Percentiles rank a stretch among this genome's conserved stretches.
phyloP scores from a whole-genome alignment of 1,140 invertebrate species.

The Cherax quadricarinatus region DNA sequence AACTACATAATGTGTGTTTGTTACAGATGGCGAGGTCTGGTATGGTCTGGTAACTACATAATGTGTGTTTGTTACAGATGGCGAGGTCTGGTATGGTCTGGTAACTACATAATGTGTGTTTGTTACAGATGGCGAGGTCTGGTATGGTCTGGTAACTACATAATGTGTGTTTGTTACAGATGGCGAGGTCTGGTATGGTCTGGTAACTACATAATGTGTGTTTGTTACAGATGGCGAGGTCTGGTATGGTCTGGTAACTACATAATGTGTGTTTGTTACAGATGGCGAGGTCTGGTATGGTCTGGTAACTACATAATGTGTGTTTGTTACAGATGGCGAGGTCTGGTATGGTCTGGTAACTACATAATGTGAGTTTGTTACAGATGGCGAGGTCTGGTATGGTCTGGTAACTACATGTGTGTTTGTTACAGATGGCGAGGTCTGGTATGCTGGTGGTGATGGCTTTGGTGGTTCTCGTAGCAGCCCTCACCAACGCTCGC shows the following conservation, averaged over 20 bases:
- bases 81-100: not conserved
- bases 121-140: too few species aligned
- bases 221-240: too few species aligned
- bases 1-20: not conserved
- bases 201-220: not conserved
- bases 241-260: too few species aligned
- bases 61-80: constrained; percentile 21
- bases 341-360: too few species aligned
- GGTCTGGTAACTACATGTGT: not conserved
- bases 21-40: constrained; percentile 29
- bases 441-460: constrained; percentile 18
- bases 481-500: constrained; percentile 27
- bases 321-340: too few species aligned
- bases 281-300: constrained; percentile 26
- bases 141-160: too few species aligned
- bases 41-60: not conserved
- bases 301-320: not conserved
- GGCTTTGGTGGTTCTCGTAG: constrained; percentile 30
- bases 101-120: not conserved
- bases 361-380: not conserved
- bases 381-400: constrained; percentile 33
- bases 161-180: constrained; percentile 7
- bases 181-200: constrained; percentile 11
- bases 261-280: not conserved
- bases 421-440: constrained; percentile 23